These are phyloP conservation scores for Axinella damicornis DNA, from an alignment of 37 sponge, comb jelly and placozoan genomes.

Conservation along the genomic window DNA sequence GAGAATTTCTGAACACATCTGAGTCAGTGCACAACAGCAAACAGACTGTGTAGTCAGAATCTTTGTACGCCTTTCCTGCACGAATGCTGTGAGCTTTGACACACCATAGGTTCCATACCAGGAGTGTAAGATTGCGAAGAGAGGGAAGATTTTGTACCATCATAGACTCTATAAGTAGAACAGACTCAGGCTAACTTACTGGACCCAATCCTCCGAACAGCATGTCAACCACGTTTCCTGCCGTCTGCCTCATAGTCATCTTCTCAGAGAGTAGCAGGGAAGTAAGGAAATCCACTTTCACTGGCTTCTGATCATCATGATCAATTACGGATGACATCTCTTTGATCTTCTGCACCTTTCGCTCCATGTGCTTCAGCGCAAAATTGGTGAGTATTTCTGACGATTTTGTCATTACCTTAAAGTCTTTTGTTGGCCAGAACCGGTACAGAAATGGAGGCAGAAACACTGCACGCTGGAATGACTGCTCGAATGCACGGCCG, in stretches of 20 bases:
- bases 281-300: conserved; percentile 15
- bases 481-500: not conserved
- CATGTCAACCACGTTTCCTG: not conserved
- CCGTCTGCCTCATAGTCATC: not conserved
- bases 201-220: too few relatives aligned
- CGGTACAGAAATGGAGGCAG: conserved; percentile 20
- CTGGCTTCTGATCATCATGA: not conserved
- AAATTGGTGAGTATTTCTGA: not conserved
- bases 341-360: conserved; percentile 5
- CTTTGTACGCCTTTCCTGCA: too few relatives aligned
- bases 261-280: not conserved
- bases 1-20: too few relatives aligned
- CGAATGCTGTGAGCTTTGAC: too few relatives aligned
- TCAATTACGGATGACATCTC: not conserved
- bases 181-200: too few relatives aligned
- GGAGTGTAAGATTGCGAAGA: too few relatives aligned
- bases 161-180: too few relatives aligned
- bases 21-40: too few relatives aligned
- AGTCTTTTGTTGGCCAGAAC: conserved; percentile 31
- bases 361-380: not conserved
- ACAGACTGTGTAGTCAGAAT: too few relatives aligned
- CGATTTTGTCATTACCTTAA: not conserved
- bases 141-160: too few relatives aligned
- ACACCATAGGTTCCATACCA: too few relatives aligned
- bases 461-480: not conserved